These are phyloP conservation scores for Castor canadensis DNA, from an alignment of 2,113 vertebrate species.

Conservation along the genomic window DNA sequence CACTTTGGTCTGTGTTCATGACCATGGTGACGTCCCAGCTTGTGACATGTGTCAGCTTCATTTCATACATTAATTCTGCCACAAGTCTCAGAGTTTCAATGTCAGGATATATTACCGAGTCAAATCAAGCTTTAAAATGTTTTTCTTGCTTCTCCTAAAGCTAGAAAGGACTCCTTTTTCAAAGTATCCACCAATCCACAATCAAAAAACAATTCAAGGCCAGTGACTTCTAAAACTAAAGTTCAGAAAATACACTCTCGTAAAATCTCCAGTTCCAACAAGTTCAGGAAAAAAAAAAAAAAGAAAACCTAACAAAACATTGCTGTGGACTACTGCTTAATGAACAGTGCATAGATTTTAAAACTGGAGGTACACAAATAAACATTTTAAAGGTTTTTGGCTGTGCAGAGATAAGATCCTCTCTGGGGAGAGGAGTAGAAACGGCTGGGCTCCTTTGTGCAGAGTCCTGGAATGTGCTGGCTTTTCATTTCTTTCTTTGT, in stretches of 20 bases:
- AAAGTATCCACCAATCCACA: not conserved
- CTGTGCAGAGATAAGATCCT: conserved; percentile 86
- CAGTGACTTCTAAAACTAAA: not conserved
- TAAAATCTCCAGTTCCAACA: not conserved
- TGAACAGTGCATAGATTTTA: conserved; percentile 75
- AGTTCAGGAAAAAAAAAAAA: conserved; percentile 54
- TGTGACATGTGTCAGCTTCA: not conserved
- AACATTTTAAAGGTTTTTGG: conserved; percentile 84
- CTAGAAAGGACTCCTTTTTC: not conserved
- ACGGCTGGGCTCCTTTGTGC: conserved; percentile 87
- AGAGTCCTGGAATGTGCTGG: conserved; percentile 90
- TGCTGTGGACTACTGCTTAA: conserved; percentile 54
- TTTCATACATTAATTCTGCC: not conserved
- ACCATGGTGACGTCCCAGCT: not conserved
- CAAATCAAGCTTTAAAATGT: conserved; percentile 4
- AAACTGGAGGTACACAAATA: conserved; percentile 82
- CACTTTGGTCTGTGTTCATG: not conserved
- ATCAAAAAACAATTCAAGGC: conserved; percentile 45
- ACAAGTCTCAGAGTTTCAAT: not conserved
- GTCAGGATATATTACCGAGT: not conserved
- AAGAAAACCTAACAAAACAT: conserved; percentile 37
- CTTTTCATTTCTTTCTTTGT: conserved; percentile 91
- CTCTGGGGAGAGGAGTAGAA: conserved; percentile 84
- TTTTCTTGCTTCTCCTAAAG: not conserved
- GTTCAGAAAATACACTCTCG: not conserved